phyloP scores from a whole-genome alignment of 2,113 vertebrate species.

The Heliornis fulica region DNA sequence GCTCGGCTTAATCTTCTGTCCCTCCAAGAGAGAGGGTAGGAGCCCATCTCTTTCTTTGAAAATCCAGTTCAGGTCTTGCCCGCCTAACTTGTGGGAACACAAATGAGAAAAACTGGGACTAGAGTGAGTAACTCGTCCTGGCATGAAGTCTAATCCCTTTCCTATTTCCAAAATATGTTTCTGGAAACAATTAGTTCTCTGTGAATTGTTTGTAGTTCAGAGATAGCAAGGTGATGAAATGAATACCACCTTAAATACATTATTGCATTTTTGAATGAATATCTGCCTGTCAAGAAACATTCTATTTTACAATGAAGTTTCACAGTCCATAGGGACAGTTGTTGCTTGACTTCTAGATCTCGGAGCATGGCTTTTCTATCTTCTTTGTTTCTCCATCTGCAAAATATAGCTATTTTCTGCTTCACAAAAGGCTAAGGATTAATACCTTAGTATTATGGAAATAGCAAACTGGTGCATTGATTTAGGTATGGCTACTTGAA shows the following conservation, averaged over 20 bases:
- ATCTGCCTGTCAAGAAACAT: neutral
- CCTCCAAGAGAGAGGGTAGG: neutral
- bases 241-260: neutral
- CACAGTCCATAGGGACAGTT: neutral
- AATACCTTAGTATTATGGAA: neutral
- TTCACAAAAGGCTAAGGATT: conserved; percentile 1
- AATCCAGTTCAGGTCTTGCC: neutral
- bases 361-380: neutral
- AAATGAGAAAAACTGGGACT: neutral
- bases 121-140: neutral
- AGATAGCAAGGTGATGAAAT: neutral
- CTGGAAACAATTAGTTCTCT: neutral
- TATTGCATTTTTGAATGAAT: neutral
- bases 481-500: neutral
- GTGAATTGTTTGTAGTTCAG: neutral
- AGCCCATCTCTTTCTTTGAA: neutral
- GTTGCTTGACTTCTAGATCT: conserved; percentile 1
- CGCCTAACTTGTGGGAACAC: neutral
- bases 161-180: neutral
- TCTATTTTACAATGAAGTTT: neutral
- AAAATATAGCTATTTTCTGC: conserved; percentile 38
- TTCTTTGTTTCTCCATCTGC: neutral
- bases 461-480: neutral
- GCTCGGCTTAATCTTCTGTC: neutral
- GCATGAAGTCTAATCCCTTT: neutral